Conservation (phyloP, 2,797 vertebrate genomes). For the Pagetopsis macropterus region DNA sequence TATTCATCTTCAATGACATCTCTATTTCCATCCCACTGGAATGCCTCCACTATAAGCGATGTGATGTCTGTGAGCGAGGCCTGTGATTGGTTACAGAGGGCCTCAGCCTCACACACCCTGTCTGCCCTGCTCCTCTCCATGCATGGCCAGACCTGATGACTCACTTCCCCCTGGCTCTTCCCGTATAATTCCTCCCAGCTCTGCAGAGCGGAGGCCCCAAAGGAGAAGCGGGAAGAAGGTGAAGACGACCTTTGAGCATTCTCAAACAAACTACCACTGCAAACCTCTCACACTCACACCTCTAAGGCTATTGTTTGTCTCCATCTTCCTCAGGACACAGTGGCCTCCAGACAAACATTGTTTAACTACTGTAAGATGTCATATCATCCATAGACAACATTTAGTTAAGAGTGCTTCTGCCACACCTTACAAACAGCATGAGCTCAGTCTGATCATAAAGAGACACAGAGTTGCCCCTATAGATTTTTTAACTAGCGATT, state of each 20-base stretch:
- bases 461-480: no score
- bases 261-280: conserved; percentile 19
- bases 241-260: conserved; percentile 13
- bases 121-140: conserved; percentile 54
- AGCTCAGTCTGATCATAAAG: background rate
- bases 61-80: conserved; percentile 5
- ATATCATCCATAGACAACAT: background rate
- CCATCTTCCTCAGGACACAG: background rate
- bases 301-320: background rate
- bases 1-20: conserved; percentile 30
- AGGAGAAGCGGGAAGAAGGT: conserved; percentile 44
- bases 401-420: background rate
- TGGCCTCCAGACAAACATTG: background rate
- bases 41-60: conserved; percentile 29
- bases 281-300: conserved; percentile 27
- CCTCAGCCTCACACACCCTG: conserved; percentile 45
- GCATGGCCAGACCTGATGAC: conserved; percentile 66
- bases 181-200: conserved; percentile 59
- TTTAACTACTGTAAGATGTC: background rate
- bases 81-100: conserved; percentile 57
- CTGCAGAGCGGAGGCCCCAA: conserved; percentile 36
- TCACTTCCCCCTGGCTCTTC: conserved; percentile 69
- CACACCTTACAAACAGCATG: conserved; percentile 8
- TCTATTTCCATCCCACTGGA: conserved; percentile 38
- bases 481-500: background rate